Evolutionary conservation across 2,888 invertebrate species (phyloP), one percentile per base, ranked within the genome.

Genomic region (Chrysomela aeneicollis): DNA sequence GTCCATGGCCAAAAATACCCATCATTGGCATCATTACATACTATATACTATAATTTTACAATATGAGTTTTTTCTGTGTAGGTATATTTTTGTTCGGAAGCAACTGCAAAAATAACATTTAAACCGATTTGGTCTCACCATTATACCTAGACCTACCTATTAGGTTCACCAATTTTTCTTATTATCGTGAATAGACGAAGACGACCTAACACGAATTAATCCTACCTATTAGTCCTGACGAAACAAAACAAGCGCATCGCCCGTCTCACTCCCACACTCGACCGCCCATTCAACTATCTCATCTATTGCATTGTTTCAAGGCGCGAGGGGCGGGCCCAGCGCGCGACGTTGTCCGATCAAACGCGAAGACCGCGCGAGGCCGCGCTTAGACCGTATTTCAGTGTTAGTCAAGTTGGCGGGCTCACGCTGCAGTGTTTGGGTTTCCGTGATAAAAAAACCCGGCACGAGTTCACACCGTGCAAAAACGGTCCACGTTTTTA

Each of bases 281-380:
- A 61, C 63, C 66, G 58, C 63, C 65, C 51, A 17, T 60, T 59
- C 63, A 60, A 68, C 70, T 67, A 61, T 74, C 71, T 69, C 68
- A 53, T 59, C 65, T 54, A 10, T 61, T 61, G 71, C 74, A 73
- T 74, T 73, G 74, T 74, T 72, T 74, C 68, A 67, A 60, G 66
- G 64, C 68, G 64, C 63, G 59, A 66, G 68, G 65, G 76, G 76
- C 74, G 76, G 72, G 69, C 69, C 70, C 65, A 61, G 6, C 21
- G 15, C 55, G 68, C 75, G 75, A 71, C 64, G 26, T 66, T 68
- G 68, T 66, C 71, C 74, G 74, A 73, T 35, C 58, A 22, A 17
- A 37, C 70, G 70, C 74, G 75, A 75, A 69, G 64, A 53, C 61
- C 53, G 67, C 53, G 67, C 65, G 65, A 66, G 66, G 64, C 66